phyloP scores from a whole-genome alignment of 2,888 invertebrate genomes.

The Nomada fabriciana region DNA sequence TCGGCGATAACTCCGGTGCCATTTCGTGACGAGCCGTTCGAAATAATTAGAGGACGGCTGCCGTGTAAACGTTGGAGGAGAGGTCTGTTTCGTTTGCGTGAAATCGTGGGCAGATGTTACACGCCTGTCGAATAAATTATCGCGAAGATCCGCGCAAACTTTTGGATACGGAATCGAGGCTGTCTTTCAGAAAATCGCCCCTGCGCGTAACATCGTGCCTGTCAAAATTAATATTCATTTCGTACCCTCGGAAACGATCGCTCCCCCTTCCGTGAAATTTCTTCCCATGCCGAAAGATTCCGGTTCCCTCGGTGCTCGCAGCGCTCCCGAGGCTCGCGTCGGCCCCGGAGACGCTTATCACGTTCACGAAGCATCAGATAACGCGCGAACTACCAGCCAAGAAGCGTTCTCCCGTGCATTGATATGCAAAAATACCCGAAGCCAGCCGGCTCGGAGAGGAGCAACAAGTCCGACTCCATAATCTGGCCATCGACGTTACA shows the following conservation, averaged over 20 bases:
- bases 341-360: constrained; percentile 47
- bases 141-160: too few species aligned
- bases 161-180: not conserved
- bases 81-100: too few species aligned
- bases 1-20: too few species aligned
- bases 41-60: too few species aligned
- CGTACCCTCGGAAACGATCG: constrained; percentile 19
- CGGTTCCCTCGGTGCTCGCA: constrained; percentile 32
- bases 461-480: constrained; percentile 14
- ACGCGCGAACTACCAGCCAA: constrained; percentile 29
- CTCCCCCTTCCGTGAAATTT: constrained; percentile 23
- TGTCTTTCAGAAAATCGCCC: not conserved
- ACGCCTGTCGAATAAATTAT: too few species aligned
- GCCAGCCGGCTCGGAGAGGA: not conserved
- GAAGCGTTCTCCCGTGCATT: constrained; percentile 37
- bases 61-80: too few species aligned
- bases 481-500: constrained; percentile 39
- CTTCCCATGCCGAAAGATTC: constrained; percentile 21
- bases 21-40: too few species aligned
- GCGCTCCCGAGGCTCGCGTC: constrained; percentile 20
- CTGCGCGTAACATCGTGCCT: not conserved
- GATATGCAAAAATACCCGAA: constrained; percentile 52
- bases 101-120: too few species aligned
- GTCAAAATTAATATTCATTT: constrained; percentile 29
- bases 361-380: constrained; percentile 54